Percentiles rank a stretch among this genome's conserved stretches.
Conservation (phyloP, 2,797 vertebrate genomes). For the Erethizon dorsatum region DNA sequence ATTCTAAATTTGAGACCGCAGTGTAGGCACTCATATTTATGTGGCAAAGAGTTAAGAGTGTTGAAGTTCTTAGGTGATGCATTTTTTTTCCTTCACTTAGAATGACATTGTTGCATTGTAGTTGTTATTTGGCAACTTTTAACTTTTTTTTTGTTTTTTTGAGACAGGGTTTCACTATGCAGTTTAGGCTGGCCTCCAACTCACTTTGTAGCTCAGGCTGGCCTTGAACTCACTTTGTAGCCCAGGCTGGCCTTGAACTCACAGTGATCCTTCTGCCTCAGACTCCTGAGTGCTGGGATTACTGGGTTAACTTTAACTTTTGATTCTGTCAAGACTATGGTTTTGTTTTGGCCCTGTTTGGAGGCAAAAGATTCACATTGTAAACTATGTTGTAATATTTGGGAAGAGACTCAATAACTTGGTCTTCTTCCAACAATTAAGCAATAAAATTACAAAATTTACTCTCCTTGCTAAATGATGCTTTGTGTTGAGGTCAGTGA, state of each 20-base stretch:
- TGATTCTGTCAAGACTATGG: background rate
- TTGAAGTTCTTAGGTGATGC: conserved; percentile 13
- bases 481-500: background rate
- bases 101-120: background rate
- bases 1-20: conserved; percentile 25
- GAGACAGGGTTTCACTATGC: too few species aligned
- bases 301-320: background rate
- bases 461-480: background rate
- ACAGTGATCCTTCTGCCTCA: too few species aligned
- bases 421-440: background rate
- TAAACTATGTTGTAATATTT: conserved; percentile 12
- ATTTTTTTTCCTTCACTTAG: background rate
- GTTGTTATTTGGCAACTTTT: conserved; percentile 42
- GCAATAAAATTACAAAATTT: background rate
- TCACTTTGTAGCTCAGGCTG: too few species aligned
- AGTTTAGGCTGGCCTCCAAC: too few species aligned
- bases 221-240: too few species aligned
- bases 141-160: too few species aligned
- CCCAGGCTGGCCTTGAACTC: too few species aligned
- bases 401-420: background rate
- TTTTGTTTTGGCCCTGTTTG: conserved; percentile 15
- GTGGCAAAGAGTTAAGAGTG: background rate
- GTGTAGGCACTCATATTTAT: background rate
- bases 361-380: background rate
- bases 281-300: too few species aligned